phyloP scores from a whole-genome alignment of 2,888 invertebrate genomes.

The Tetranychus truncatus region DNA sequence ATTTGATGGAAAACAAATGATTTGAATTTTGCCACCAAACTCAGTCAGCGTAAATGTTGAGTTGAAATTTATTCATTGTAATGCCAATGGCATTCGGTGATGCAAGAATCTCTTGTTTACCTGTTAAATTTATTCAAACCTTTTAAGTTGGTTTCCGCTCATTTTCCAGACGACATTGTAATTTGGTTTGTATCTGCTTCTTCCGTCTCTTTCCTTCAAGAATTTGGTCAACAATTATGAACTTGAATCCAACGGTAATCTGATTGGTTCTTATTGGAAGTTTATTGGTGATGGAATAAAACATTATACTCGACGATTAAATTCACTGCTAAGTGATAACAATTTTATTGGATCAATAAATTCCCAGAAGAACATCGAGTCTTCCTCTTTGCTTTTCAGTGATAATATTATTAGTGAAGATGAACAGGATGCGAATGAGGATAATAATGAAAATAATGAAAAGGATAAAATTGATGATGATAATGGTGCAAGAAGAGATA shows the following conservation, averaged over 20 bases:
- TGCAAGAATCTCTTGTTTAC: too few species aligned
- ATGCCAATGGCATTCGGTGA: too few species aligned
- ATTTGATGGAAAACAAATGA: too few species aligned
- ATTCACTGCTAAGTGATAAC: not conserved
- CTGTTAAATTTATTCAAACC: too few species aligned
- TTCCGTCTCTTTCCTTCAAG: not conserved
- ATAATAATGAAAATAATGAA: not conserved
- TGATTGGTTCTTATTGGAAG: not conserved
- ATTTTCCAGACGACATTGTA: not conserved
- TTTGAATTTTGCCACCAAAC: too few species aligned
- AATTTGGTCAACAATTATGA: not conserved
- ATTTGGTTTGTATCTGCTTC: not conserved
- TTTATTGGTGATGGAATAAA: not conserved
- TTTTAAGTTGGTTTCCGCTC: too few species aligned
- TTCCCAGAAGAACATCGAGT: not conserved
- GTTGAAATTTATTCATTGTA: too few species aligned
- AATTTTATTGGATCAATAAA: not conserved
- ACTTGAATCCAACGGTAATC: not conserved
- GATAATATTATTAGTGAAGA: not conserved
- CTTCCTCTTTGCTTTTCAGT: not conserved
- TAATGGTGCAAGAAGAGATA: not conserved
- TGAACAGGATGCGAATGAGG: not conserved
- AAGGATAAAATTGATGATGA: not conserved
- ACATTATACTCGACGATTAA: not conserved
- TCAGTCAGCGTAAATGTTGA: too few species aligned